These are phyloP conservation scores for Nomada flava DNA, from an alignment of 2,888 invertebrate genomes.

Conservation along the genomic window DNA sequence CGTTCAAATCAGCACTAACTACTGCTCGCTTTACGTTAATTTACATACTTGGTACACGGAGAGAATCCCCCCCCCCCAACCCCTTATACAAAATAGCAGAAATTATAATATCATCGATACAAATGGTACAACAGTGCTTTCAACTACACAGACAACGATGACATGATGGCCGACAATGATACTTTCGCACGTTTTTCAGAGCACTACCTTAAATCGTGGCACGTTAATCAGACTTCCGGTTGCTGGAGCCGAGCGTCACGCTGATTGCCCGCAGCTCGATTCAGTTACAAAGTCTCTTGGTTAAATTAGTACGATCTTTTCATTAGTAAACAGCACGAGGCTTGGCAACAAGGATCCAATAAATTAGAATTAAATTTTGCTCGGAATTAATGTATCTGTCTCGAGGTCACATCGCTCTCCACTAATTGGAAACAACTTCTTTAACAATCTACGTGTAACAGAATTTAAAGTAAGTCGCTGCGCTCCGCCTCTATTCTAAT, in stretches of 20 bases:
- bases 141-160: constrained; percentile 21
- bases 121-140: constrained; percentile 19
- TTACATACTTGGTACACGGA: constrained; percentile 30
- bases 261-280: constrained; percentile 32
- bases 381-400: background rate
- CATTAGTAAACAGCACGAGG: background rate
- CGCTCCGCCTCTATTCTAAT: background rate
- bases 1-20: constrained; percentile 8
- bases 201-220: constrained; percentile 54
- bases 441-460: background rate
- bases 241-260: constrained; percentile 38
- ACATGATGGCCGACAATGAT: constrained; percentile 23
- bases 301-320: background rate
- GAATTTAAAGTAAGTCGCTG: background rate
- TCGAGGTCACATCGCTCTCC: background rate
- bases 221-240: constrained; percentile 65
- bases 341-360: background rate
- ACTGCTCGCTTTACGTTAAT: constrained; percentile 21
- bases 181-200: constrained; percentile 32
- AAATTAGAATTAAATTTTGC: background rate
- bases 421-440: background rate
- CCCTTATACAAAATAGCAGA: constrained; percentile 22
- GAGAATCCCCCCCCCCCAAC: background rate
- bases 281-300: background rate
- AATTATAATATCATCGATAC: constrained; percentile 7